A percentile compares a stretch with the other conserved stretches of the same genome.
These are phyloP conservation scores for Zaprionus davidi DNA, from an alignment of 1,140 invertebrate species.

Conservation along the genomic window DNA sequence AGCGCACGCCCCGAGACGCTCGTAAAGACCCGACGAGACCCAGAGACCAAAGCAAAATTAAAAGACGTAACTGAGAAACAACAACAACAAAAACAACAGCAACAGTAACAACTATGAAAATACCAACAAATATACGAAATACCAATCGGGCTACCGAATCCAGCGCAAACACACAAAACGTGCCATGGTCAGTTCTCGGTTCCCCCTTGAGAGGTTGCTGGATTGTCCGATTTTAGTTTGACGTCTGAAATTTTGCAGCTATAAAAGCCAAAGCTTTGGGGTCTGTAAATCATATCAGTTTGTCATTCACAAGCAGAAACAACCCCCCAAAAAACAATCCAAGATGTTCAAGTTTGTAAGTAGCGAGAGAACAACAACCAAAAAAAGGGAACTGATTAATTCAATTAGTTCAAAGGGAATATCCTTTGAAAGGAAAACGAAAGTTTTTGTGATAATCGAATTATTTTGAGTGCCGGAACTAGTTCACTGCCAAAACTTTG, in stretches of 20 bases:
- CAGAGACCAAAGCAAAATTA: slow-evolving; percentile 66
- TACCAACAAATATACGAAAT: slow-evolving; percentile 23
- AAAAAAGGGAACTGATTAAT: background rate
- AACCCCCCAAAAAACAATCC: slow-evolving; percentile 37
- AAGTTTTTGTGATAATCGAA: background rate
- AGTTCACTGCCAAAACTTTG: background rate
- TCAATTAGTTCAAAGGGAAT: slow-evolving; percentile 4
- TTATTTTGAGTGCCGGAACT: slow-evolving; percentile 1
- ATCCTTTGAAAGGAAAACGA: background rate
- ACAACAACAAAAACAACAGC: background rate
- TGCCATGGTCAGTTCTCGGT: slow-evolving; percentile 63
- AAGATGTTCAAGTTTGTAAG: slow-evolving; percentile 84
- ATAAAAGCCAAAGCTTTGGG: slow-evolving; percentile 57
- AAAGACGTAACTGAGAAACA: slow-evolving; percentile 25
- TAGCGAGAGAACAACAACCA: slow-evolving; percentile 16
- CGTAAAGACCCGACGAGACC: slow-evolving; percentile 56
- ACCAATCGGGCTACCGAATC: slow-evolving; percentile 16
- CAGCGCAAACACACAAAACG: slow-evolving; percentile 41
- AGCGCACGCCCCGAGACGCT: slow-evolving; percentile 60
- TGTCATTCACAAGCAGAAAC: slow-evolving; percentile 62
- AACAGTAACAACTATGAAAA: slow-evolving; percentile 18
- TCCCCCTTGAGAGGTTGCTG: background rate
- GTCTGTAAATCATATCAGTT: slow-evolving; percentile 71
- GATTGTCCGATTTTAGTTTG: slow-evolving; percentile 15
- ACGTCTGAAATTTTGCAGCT: slow-evolving; percentile 37